Evolutionary conservation across 2,113 vertebrate species (phyloP), one percentile per base, ranked within the genome.

Genomic region (Leuciscus idus): DNA sequence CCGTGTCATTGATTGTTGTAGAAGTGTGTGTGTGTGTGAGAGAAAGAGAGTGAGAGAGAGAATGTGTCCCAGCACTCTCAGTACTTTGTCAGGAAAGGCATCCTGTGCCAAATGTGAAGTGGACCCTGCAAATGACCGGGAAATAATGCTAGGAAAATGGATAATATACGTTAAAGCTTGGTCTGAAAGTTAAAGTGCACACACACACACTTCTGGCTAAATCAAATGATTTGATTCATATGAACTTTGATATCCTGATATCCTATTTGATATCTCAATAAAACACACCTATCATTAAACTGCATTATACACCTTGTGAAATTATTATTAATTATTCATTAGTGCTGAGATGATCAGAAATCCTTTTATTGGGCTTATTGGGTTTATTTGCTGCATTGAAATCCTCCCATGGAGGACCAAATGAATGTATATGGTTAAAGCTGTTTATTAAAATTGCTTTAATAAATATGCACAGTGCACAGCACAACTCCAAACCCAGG

Each of bases 391-490:
- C 23, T 17, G 73, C 73, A 50, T 17, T 75, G 73, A 75, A 50
- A 75, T 75, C 46, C 43, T 50, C 43, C 36, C 9, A 23, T 28
- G 3, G n/a, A 48, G 11, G 39, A 48, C 12, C 17, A 50, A 28
- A 13, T 33, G 46, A 68, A 30, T 13, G 28, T 39, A 26, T 74
- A 50, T 21, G 30, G 57, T 74, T 50, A 8, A 52, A 87, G 36
- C 28, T 73, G 30, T 87, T 84, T 85, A 81, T 84, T 81, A 81
- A 84, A 81, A 81, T 28, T 33, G 15, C 33, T 75, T 64, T 59
- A 72, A 55, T 30, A 50, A 59, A 73, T 66, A 64, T 74, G 26
- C 89, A 88, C 55, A 85, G 61, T 66, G 36, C 88, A 88, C 55
- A 85, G 61, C 62, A 59, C 61, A 39, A 62, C 50, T 72, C 23